These are phyloP conservation scores for Papilio xuthus DNA, from an alignment of 1,140 invertebrate genomes.

Conservation along the genomic window DNA sequence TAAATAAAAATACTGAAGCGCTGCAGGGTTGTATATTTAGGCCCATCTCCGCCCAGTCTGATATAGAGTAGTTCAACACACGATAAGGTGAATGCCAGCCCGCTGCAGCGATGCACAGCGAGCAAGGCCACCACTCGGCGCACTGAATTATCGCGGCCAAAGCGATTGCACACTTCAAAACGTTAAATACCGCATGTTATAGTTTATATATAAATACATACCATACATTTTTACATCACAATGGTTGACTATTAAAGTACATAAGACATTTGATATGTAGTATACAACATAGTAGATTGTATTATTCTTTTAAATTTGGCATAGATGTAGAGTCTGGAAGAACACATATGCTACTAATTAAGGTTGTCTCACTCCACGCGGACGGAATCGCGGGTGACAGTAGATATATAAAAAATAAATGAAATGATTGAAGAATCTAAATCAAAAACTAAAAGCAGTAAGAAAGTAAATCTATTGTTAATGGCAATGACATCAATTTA, in stretches of 20 bases:
- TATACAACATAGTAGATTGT: too few relatives aligned
- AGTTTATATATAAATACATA: not conserved
- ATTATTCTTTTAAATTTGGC: too few relatives aligned
- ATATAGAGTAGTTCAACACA: constrained; percentile 77
- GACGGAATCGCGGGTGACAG: too few relatives aligned
- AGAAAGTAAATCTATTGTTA: constrained; percentile 21
- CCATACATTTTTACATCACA: not conserved
- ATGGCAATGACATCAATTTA: constrained; percentile 18
- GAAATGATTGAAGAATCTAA: not conserved
- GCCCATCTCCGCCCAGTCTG: constrained; percentile 56
- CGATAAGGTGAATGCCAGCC: constrained; percentile 76
- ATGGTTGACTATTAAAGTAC: not conserved
- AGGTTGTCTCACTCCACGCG: too few relatives aligned
- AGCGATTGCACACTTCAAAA: constrained; percentile 43
- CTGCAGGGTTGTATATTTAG: constrained; percentile 54
- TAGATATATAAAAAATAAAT: too few relatives aligned
- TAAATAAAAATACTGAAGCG: constrained; percentile 48
- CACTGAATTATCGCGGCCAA: constrained; percentile 53
- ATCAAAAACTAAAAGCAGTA: not conserved
- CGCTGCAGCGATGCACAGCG: constrained; percentile 61
- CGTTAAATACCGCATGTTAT: constrained; percentile 1
- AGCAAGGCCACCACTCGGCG: constrained; percentile 67
- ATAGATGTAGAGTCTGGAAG: too few relatives aligned
- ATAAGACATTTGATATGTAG: too few relatives aligned
- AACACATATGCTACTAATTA: too few relatives aligned